Conservation (phyloP, 1,140 invertebrate species). For the Sipha flava region DNA sequence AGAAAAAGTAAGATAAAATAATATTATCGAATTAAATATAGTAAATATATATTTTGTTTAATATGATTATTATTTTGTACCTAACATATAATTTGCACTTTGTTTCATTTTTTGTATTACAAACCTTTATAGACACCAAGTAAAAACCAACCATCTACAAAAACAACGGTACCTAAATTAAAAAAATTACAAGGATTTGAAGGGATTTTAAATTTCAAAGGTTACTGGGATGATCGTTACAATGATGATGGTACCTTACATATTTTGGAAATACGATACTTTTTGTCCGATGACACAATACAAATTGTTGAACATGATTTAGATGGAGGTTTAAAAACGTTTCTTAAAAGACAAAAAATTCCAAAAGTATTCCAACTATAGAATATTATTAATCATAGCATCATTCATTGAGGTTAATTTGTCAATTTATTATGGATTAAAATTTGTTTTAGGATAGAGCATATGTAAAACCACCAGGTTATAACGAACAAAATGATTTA, state of each 20-base stretch:
- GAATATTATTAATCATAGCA: neutral
- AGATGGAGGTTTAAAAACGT: neutral
- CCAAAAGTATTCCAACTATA: neutral
- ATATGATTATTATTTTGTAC: neutral
- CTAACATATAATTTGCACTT: neutral
- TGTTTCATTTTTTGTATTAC: neutral
- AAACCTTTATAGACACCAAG: neutral
- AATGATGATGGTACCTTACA: conserved; percentile 64
- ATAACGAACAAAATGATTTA: neutral
- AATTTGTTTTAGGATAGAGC: neutral
- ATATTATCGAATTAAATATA: neutral
- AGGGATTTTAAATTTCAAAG: conserved; percentile 65
- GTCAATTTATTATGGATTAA: neutral
- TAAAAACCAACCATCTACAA: neutral
- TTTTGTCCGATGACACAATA: conserved; percentile 78
- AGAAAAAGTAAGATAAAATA: conserved; percentile 40
- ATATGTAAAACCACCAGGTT: conserved; percentile 6
- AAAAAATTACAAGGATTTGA: neutral
- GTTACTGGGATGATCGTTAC: conserved; percentile 80
- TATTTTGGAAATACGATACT: conserved; percentile 68
- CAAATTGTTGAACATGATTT: conserved; percentile 51
- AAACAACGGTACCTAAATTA: neutral
- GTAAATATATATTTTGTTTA: neutral
- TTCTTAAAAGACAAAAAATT: conserved; percentile 17
- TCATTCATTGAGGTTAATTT: too few relatives aligned